These are phyloP conservation scores for Oncorhynchus clarkii DNA, from an alignment of 2,113 vertebrate species.

Conservation along the genomic window DNA sequence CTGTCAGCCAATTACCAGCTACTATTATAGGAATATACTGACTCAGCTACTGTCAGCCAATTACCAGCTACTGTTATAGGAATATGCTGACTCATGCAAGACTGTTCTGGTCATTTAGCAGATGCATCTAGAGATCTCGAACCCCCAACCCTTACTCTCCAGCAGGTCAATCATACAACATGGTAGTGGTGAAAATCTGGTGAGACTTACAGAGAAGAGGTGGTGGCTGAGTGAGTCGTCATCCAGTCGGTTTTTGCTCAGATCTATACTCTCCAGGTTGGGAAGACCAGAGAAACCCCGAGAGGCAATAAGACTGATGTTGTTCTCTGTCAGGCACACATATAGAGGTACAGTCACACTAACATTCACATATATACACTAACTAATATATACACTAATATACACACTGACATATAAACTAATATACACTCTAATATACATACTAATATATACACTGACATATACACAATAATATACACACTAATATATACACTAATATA, in stretches of 20 bases:
- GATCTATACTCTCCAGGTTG: constrained; percentile 73
- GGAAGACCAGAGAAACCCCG: constrained; percentile 68
- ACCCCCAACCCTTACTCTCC: no score
- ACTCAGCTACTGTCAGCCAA: no score
- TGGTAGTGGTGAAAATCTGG: neutral
- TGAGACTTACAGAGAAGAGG: constrained; percentile 65
- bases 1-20: no score
- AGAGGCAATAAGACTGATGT: constrained; percentile 62
- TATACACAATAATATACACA: neutral
- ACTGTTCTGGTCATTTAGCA: no score
- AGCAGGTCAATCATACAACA: neutral
- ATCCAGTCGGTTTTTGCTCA: constrained; percentile 76
- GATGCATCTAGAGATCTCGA: no score
- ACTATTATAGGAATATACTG: no score
- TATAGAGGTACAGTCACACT: neutral
- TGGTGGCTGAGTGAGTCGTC: constrained; percentile 61
- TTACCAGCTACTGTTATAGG: no score
- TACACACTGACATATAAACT: neutral
- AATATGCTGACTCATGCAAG: no score
- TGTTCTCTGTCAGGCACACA: constrained; percentile 67
- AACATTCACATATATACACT: constrained; percentile 67
- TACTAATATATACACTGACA: neutral
- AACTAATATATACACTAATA: no score
- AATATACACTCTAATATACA: neutral
- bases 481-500: no score